Percentiles rank a stretch among this genome's conserved stretches.
These are phyloP conservation scores for Argya squamiceps DNA, from an alignment of 2,797 vertebrate species.

Conservation along the genomic window DNA sequence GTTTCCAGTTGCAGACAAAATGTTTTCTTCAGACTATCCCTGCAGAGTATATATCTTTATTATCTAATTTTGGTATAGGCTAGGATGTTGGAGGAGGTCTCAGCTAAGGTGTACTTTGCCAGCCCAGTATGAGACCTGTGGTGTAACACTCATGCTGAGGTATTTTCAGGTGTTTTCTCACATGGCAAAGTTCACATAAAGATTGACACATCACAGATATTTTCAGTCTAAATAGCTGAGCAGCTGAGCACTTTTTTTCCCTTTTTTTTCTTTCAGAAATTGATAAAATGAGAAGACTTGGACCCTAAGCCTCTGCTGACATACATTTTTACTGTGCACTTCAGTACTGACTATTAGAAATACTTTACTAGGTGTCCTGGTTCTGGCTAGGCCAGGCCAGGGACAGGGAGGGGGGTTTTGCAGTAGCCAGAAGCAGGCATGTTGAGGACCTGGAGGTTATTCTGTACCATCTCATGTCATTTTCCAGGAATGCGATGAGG, in stretches of 20 bases:
- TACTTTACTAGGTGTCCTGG: background rate
- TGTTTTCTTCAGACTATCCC: background rate
- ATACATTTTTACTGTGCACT: background rate
- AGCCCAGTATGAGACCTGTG: background rate
- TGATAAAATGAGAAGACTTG: background rate
- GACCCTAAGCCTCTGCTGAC: background rate
- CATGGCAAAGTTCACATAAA: background rate
- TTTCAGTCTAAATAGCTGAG: background rate
- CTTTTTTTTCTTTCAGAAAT: background rate
- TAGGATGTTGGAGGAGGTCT: background rate
- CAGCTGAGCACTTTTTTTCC: accelerated
- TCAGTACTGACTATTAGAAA: background rate
- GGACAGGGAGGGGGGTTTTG: background rate
- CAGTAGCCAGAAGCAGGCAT: background rate
- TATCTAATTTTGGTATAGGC: background rate
- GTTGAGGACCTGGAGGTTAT: no score
- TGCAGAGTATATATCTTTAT: background rate
- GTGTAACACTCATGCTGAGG: background rate
- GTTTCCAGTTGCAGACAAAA: background rate
- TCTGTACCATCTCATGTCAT: background rate
- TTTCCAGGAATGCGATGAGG: background rate
- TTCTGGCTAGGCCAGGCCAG: background rate
- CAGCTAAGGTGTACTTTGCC: accelerated
- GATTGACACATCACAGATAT: background rate
- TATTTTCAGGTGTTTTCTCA: background rate